phyloP scores from a whole-genome alignment of 2,797 vertebrate species.

The Pipistrellus pygmaeus region DNA sequence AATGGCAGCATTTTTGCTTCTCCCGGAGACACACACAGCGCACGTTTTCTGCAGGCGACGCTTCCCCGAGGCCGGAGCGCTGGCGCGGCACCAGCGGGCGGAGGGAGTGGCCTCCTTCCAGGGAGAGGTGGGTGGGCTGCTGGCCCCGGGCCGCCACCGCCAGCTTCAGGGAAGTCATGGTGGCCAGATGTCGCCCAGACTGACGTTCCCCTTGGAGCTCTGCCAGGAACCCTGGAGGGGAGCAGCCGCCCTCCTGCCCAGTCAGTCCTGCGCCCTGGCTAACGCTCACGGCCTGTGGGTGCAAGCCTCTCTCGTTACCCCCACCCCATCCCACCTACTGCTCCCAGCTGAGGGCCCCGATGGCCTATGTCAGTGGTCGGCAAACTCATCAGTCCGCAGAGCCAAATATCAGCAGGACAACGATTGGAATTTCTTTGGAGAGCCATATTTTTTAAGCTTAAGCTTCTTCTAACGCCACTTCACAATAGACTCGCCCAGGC shows the following conservation, averaged over 20 bases:
- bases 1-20: background rate
- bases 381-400: too few relatives aligned
- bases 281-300: background rate
- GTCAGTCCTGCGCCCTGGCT: background rate
- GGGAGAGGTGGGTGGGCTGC: background rate
- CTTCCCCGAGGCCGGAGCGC: background rate
- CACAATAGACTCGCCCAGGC: too few relatives aligned
- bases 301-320: background rate
- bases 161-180: background rate
- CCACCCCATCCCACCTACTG: background rate
- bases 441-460: too few relatives aligned
- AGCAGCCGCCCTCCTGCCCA: background rate
- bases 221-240: background rate
- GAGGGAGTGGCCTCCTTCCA: constrained; percentile 38
- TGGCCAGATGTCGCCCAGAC: background rate
- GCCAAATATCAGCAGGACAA: too few relatives aligned
- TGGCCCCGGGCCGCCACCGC: background rate
- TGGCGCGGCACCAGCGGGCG: background rate
- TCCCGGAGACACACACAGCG: background rate
- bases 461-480: too few relatives aligned
- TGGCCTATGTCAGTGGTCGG: background rate
- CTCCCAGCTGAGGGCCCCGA: background rate
- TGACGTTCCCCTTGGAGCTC: background rate
- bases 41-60: background rate
- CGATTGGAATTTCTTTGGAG: too few relatives aligned